Evolutionary conservation across 2,888 invertebrate genomes (phyloP).

Genomic region (Drosophila percnosoma): DNA sequence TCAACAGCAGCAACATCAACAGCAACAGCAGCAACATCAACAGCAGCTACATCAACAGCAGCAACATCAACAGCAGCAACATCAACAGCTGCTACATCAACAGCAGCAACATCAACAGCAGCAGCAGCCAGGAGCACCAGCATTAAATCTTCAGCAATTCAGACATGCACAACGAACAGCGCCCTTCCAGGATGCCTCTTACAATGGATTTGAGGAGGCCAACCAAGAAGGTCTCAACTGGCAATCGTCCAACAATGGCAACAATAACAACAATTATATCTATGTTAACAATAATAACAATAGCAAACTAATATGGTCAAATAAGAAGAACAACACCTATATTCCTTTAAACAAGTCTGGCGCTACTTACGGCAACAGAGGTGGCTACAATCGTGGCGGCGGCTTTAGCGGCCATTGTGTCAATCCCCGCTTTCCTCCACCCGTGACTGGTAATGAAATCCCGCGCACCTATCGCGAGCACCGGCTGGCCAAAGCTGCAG

Average conservation of each 20-base stretch:
- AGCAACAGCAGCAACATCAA: no score
- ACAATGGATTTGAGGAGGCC: constrained; percentile 6
- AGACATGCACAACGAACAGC: not conserved
- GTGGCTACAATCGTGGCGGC: not conserved
- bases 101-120: not conserved
- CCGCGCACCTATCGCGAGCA: constrained; percentile 81
- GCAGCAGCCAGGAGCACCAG: not conserved
- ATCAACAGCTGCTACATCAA: not conserved
- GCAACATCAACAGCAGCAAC: not conserved
- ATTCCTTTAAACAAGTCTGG: not conserved
- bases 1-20: no score
- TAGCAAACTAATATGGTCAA: constrained; percentile 12
- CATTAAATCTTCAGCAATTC: constrained; percentile 2
- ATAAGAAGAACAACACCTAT: not conserved
- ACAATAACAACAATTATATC: not conserved
- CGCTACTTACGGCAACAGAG: not conserved
- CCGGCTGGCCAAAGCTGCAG: constrained; percentile 71
- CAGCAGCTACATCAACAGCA: not conserved
- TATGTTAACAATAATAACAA: not conserved
- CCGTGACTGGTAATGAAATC: constrained; percentile 5
- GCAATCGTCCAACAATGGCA: constrained; percentile 4
- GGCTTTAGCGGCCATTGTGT: not conserved
- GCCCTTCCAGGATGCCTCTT: not conserved
- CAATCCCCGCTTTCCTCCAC: not conserved
- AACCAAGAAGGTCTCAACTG: constrained; percentile 1